These are phyloP conservation scores for Thomomys bottae DNA, from an alignment of 2,113 vertebrate species.

Conservation along the genomic window DNA sequence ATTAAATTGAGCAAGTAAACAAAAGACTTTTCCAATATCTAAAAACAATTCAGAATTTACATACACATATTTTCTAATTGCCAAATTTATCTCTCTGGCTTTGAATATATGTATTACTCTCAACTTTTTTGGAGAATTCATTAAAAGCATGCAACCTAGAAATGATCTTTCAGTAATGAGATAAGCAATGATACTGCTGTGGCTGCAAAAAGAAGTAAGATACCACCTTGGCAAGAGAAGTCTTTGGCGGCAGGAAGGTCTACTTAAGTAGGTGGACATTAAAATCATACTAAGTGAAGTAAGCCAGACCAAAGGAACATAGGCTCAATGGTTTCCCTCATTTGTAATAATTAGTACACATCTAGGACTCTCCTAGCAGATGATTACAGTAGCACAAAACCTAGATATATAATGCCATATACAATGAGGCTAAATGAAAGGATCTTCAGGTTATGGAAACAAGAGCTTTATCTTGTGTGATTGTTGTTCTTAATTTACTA, in stretches of 20 bases:
- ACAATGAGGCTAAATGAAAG: too few relatives aligned
- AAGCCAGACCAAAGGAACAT: too few relatives aligned
- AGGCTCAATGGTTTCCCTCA: too few relatives aligned
- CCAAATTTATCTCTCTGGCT: constrained; percentile 10
- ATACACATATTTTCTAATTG: not conserved
- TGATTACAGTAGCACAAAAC: too few relatives aligned
- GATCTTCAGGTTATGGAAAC: too few relatives aligned
- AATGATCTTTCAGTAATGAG: not conserved
- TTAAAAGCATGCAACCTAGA: not conserved
- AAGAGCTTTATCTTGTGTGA: too few relatives aligned
- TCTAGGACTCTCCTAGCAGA: too few relatives aligned
- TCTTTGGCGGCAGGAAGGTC: not conserved
- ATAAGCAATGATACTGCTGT: not conserved
- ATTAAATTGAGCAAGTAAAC: constrained; percentile 49
- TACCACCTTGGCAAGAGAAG: not conserved
- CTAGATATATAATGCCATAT: too few relatives aligned
- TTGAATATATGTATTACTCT: not conserved
- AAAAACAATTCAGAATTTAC: not conserved
- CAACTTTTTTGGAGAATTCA: constrained; percentile 25
- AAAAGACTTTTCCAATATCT: constrained; percentile 17
- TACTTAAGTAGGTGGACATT: not conserved
- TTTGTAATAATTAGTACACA: too few relatives aligned
- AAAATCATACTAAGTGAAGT: too few relatives aligned
- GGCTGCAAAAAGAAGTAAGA: not conserved
- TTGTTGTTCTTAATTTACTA: too few relatives aligned